Evolutionary conservation across 2,797 vertebrate species (phyloP).

Genomic region (Stomatorhinus walkeri): DNA sequence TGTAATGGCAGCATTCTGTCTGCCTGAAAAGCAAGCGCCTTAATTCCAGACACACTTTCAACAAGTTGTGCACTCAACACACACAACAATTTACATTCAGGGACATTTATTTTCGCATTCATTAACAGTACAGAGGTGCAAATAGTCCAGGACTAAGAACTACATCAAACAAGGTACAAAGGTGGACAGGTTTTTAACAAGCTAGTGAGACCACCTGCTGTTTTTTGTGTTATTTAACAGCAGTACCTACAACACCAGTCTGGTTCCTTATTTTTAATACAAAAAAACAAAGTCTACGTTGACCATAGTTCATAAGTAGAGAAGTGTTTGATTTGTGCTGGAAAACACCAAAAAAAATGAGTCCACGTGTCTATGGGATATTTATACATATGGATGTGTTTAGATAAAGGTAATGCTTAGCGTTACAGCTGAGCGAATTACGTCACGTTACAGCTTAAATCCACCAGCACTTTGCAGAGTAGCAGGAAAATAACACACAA

Average conservation of each 20-base stretch:
- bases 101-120: conserved; percentile 99
- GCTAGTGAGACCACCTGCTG: conserved; percentile 69
- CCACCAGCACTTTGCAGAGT: conserved; percentile 81
- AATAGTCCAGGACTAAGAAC: conserved; percentile 93
- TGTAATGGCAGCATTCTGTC: neutral
- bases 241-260: conserved; percentile 80
- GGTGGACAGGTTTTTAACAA: conserved; percentile 90
- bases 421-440: conserved; percentile 61
- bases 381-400: conserved; percentile 51
- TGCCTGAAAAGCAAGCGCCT: neutral
- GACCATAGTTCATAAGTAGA: conserved; percentile 75
- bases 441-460: conserved; percentile 70
- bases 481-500: conserved; percentile 64
- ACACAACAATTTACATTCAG: conserved; percentile 68
- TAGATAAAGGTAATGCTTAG: conserved; percentile 72
- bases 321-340: conserved; percentile 83
- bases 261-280: conserved; percentile 82
- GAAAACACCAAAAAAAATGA: conserved; percentile 78
- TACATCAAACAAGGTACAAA: conserved; percentile 94
- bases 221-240: conserved; percentile 82
- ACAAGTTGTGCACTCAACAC: neutral
- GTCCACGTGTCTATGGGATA: conserved; percentile 73
- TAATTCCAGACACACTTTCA: neutral
- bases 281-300: conserved; percentile 91
- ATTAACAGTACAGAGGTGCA: conserved; percentile 98